These are phyloP conservation scores for Drosophila subobscura DNA, from an alignment of 1,140 invertebrate genomes.

Conservation along the genomic window DNA sequence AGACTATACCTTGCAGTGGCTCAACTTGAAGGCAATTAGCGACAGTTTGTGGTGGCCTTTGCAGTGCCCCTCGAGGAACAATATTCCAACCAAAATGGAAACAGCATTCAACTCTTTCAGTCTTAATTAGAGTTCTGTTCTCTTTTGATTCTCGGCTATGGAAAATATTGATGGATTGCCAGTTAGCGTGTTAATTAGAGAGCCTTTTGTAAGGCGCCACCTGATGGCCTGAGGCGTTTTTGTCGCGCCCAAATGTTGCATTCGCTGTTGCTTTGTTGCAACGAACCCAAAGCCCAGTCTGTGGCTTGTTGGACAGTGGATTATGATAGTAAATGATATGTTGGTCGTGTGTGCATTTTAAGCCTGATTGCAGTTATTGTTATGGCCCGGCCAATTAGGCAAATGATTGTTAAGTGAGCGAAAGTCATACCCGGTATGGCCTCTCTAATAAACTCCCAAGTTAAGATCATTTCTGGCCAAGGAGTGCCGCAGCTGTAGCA, in stretches of 20 bases:
- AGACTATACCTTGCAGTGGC: slow-evolving; percentile 24
- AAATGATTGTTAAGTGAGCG: slow-evolving; percentile 40
- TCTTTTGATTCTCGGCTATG: slow-evolving; percentile 28
- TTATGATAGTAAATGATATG: slow-evolving; percentile 57
- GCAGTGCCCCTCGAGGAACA: slow-evolving; percentile 12
- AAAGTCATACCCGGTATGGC: slow-evolving; percentile 24
- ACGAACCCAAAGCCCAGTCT: slow-evolving; percentile 7
- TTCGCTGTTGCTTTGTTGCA: slow-evolving; percentile 29
- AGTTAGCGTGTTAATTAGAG: slow-evolving; percentile 52
- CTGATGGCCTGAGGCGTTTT: slow-evolving; percentile 59
- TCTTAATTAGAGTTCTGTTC: slow-evolving; percentile 36
- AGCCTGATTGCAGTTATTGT: slow-evolving; percentile 64
- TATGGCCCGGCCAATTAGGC: slow-evolving; percentile 28
- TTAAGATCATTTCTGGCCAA: no score
- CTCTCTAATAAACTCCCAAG: background rate
- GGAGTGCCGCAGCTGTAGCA: background rate
- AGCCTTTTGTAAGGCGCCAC: slow-evolving; percentile 19
- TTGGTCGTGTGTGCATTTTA: slow-evolving; percentile 47
- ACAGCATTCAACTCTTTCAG: slow-evolving; percentile 13
- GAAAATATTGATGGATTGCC: slow-evolving; percentile 61
- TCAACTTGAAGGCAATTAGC: slow-evolving; percentile 59
- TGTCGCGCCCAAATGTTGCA: slow-evolving; percentile 28
- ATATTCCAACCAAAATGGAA: slow-evolving; percentile 17
- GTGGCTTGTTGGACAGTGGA: slow-evolving; percentile 38
- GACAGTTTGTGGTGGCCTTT: slow-evolving; percentile 22